A percentile compares a stretch with the other conserved stretches of the same genome.
Evolutionary conservation across 2,113 vertebrate genomes (phyloP).

Genomic region (Oenanthe melanoleuca): DNA sequence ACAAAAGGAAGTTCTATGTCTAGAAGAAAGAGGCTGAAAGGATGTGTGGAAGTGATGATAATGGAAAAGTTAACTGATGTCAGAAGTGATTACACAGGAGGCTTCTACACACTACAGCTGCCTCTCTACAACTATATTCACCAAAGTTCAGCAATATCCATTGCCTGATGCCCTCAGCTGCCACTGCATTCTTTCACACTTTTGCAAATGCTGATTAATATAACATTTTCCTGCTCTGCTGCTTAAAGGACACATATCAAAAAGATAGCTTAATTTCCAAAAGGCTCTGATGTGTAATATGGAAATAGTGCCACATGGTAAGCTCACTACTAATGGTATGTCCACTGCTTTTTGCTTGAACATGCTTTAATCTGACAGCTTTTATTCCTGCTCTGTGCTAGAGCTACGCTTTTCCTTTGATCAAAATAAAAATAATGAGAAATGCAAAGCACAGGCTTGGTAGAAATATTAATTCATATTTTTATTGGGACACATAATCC

Average conservation of each 20-base stretch:
- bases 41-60: conserved; percentile 18
- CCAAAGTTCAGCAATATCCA: neutral
- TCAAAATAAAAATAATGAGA: conserved; percentile 7
- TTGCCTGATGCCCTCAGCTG: neutral
- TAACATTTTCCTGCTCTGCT: neutral
- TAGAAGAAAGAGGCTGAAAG: conserved; percentile 22
- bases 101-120: accelerated
- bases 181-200: neutral
- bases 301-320: neutral
- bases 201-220: neutral
- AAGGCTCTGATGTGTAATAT: neutral
- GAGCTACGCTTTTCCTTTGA: neutral
- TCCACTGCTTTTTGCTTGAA: neutral
- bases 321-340: neutral
- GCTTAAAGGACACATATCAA: neutral
- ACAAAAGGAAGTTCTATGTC: conserved; percentile 3
- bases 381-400: neutral
- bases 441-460: neutral
- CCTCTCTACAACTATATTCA: neutral
- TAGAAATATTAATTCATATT: neutral
- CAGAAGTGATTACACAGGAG: conserved; percentile 19
- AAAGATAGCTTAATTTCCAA: conserved; percentile 29
- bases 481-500: neutral
- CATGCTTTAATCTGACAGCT: neutral
- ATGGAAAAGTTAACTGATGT: conserved; percentile 37